Conservation (phyloP, 2,797 vertebrate genomes). For the Eulemur rubriventer region DNA sequence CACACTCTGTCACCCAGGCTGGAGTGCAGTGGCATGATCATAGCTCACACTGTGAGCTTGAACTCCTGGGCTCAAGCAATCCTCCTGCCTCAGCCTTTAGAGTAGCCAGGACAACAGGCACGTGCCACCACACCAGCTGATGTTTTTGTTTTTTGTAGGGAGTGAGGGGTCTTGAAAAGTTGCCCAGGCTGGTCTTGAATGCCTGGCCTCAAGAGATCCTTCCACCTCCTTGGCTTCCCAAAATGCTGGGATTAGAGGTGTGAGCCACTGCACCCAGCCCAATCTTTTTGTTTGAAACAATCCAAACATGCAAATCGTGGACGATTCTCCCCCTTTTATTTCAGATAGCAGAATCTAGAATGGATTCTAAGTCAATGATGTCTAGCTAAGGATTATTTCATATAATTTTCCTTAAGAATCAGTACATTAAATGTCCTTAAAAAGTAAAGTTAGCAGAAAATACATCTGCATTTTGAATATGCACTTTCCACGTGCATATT, state of each 20-base stretch:
- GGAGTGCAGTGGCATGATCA: too few relatives aligned
- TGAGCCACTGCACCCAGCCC: not conserved
- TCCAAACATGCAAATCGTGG: not conserved
- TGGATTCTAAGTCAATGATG: not conserved
- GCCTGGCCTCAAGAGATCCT: not conserved
- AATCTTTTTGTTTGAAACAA: not conserved
- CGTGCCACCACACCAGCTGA: not conserved
- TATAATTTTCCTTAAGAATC: not conserved
- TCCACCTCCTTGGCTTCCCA: not conserved
- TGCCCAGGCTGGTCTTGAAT: not conserved
- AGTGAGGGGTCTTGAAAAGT: too few relatives aligned
- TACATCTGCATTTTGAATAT: conserved; percentile 36
- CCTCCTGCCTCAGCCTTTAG: too few relatives aligned
- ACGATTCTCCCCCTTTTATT: not conserved
- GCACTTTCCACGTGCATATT: not conserved
- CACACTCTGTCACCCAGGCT: too few relatives aligned
- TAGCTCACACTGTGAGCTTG: too few relatives aligned
- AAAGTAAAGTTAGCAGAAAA: conserved; percentile 23
- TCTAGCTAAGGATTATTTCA: not conserved
- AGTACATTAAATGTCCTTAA: not conserved
- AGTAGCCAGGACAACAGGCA: too few relatives aligned
- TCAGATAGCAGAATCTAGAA: not conserved
- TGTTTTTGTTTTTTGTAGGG: not conserved
- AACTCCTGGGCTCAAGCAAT: too few relatives aligned
- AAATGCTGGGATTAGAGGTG: not conserved